Evolutionary conservation across 1,140 invertebrate genomes (phyloP), one percentile per base, ranked within the genome.

Genomic region (Leptinotarsa undecemlineata): DNA sequence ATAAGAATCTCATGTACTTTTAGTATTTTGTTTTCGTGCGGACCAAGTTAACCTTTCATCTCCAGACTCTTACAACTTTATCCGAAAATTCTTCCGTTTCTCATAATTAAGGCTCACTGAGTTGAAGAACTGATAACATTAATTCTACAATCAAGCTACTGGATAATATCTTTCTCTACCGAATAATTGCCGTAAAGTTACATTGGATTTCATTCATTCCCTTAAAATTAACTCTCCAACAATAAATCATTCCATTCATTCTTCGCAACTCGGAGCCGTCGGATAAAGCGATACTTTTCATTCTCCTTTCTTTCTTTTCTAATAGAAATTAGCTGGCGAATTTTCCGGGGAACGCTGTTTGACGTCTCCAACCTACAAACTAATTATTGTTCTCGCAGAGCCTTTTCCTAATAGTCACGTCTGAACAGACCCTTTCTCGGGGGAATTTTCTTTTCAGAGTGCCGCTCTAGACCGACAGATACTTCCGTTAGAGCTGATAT

Each of bases 291-390:
- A 57, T 57, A 15, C n/a, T 57, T 17, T 57, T 19, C 51, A 57
- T 5, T 57, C 51, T 19, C 51, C 51, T 57, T 57, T 57, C 51
- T 17, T 57, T 57, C 51, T 57, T 4, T 57, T 19, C n/a, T 57
- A 57, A 57, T 57, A 19, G n/a, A 57, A 57, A 57, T 57, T 57
- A 57, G 51, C 51, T 4, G 51, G 51, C 51, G 51, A 57, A 57
- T 57, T 57, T 57, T 57, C 51, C 51, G 51, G 15, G 14, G n/a
- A n/a, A 57, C 51, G 51, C 51, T 57, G 51, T 57, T 57, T 57
- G 51, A 57, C 51, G 51, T 57, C 51, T 15, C 15, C 51, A 19
- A 57, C 51, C 51, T 57, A 57, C 51, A 57, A 57, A 57, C 51
- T 57, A 57, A 57, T 57, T 19, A 57, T 57, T 57, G 51, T 19